A percentile compares a stretch with the other conserved stretches of the same genome.
These are phyloP conservation scores for Pyrochroa serraticornis DNA, from an alignment of 2,888 invertebrate genomes.

Conservation along the genomic window DNA sequence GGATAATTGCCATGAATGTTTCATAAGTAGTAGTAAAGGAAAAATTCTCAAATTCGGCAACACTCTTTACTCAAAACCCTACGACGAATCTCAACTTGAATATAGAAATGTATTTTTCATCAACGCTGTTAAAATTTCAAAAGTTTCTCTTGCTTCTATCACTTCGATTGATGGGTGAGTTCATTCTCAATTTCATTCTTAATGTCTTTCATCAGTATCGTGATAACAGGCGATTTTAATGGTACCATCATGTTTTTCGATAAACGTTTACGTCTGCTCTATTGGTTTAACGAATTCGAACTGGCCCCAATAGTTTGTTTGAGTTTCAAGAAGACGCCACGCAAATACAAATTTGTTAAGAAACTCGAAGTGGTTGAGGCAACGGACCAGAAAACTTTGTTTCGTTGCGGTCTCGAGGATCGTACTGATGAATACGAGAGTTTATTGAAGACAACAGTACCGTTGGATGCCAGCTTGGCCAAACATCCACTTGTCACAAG, in stretches of 20 bases:
- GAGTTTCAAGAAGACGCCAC: constrained; percentile 58
- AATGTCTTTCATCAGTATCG: constrained; percentile 35
- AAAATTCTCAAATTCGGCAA: constrained; percentile 62
- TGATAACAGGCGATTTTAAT: constrained; percentile 61
- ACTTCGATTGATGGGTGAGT: constrained; percentile 62
- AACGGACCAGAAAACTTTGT: background rate
- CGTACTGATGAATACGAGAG: constrained; percentile 46
- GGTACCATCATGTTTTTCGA: constrained; percentile 69
- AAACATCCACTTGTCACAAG: constrained; percentile 61
- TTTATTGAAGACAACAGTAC: constrained; percentile 49
- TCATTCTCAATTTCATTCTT: constrained; percentile 1
- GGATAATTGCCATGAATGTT: constrained; percentile 58
- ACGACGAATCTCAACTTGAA: constrained; percentile 44
- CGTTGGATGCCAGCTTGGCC: constrained; percentile 61
- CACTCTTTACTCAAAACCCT: constrained; percentile 56
- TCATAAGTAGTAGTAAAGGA: constrained; percentile 62
- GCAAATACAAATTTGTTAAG: constrained; percentile 28
- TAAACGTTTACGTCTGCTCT: constrained; percentile 62
- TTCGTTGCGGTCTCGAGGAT: constrained; percentile 41
- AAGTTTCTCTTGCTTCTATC: constrained; percentile 57
- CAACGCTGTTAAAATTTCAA: constrained; percentile 59
- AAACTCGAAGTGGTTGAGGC: constrained; percentile 1
- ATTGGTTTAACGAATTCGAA: constrained; percentile 62
- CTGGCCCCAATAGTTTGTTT: constrained; percentile 61
- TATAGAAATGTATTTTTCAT: constrained; percentile 57